Evolutionary conservation across 1,140 invertebrate species (phyloP).

Genomic region (Brachionus angularis): DNA sequence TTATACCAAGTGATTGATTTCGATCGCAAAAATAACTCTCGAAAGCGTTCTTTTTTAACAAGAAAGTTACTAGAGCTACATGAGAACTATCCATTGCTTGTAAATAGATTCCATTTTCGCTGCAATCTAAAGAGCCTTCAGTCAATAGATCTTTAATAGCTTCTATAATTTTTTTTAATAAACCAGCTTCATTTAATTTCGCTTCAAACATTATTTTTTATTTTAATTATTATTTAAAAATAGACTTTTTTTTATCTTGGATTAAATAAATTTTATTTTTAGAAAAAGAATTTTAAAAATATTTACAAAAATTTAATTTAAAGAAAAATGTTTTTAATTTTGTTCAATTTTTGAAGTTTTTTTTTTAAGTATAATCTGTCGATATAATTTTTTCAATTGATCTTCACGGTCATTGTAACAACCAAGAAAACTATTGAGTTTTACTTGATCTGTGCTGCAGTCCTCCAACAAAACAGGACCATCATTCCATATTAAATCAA

Average conservation of each 20-base stretch:
- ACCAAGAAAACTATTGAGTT: conserved; percentile 41
- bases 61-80: conserved; percentile 90
- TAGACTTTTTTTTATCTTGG: background rate
- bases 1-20: conserved; percentile 96
- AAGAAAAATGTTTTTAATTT: background rate
- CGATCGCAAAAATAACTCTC: conserved; percentile 97
- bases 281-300: too few species aligned
- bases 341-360: conserved; percentile 24
- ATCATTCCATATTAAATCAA: conserved; percentile 64
- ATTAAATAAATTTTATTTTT: too few species aligned
- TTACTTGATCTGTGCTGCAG: conserved; percentile 6
- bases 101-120: conserved; percentile 88
- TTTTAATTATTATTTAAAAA: background rate
- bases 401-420: conserved; percentile 45
- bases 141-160: conserved; percentile 98
- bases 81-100: conserved; percentile 97
- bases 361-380: conserved; percentile 25
- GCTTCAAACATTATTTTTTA: conserved; percentile 20
- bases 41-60: conserved; percentile 87
- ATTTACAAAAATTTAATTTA: too few species aligned
- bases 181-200: conserved; percentile 77
- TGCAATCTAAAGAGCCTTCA: conserved; percentile 95
- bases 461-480: conserved; percentile 59
- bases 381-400: conserved; percentile 45
- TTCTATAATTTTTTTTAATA: conserved; percentile 93